A percentile compares a stretch with the other conserved stretches of the same genome.
phyloP scores from a whole-genome alignment of 2,113 vertebrate species.

The Corythoichthys intestinalis region DNA sequence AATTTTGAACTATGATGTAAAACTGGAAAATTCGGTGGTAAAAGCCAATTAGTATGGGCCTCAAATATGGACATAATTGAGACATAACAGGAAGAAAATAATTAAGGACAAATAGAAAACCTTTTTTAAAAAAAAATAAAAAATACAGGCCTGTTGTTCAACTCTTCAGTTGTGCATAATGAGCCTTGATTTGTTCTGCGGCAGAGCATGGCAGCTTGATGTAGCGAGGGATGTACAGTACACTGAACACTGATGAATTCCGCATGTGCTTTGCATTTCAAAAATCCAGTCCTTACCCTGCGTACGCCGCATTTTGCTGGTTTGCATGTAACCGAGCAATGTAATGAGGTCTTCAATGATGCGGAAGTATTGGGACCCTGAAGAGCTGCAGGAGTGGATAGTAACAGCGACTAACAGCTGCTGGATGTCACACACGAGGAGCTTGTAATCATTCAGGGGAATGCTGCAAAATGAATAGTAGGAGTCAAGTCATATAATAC shows the following conservation, averaged over 20 bases:
- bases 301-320: constrained; percentile 86
- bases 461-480: constrained; percentile 72
- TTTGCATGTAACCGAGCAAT: constrained; percentile 91
- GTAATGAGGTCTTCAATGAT: constrained; percentile 97
- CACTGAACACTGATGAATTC: constrained; percentile 26
- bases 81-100: neutral
- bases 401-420: constrained; percentile 90
- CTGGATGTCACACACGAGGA: constrained; percentile 92
- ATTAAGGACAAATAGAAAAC: too few relatives aligned
- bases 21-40: neutral
- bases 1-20: too few relatives aligned
- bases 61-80: neutral
- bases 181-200: constrained; percentile 17
- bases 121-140: neutral
- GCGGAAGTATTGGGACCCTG: constrained; percentile 94
- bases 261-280: constrained; percentile 12
- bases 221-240: constrained; percentile 1
- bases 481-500: constrained; percentile 5
- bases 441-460: constrained; percentile 86
- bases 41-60: neutral
- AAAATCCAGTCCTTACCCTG: constrained; percentile 76
- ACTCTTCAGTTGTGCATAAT: constrained; percentile 28
- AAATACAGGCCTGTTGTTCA: constrained; percentile 17
- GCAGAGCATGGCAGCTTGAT: constrained; percentile 23
- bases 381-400: constrained; percentile 96